Evolutionary conservation across 2,113 vertebrate genomes (phyloP).

Genomic region (Gymnogyps californianus): DNA sequence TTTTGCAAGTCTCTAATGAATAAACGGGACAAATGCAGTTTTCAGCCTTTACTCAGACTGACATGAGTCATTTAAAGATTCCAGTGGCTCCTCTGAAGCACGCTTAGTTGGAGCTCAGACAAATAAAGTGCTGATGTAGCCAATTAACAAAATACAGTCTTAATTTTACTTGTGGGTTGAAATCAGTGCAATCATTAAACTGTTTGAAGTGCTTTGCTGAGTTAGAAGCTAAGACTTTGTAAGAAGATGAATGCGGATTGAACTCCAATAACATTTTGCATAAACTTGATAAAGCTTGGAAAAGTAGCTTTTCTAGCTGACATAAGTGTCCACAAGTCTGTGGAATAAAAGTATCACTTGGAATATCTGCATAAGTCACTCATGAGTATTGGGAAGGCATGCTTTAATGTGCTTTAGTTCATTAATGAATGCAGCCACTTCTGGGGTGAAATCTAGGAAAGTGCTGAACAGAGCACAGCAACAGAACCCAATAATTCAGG

Average conservation of each 20-base stretch:
- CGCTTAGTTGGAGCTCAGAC: neutral
- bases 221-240: neutral
- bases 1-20: neutral
- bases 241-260: neutral
- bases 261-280: neutral
- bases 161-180: slow-evolving; percentile 21
- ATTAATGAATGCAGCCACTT: neutral
- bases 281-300: neutral
- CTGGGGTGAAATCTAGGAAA: neutral
- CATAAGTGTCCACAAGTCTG: neutral
- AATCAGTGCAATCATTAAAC: slow-evolving; percentile 40
- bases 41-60: neutral
- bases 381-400: neutral
- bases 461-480: neutral
- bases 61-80: neutral
- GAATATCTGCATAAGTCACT: neutral
- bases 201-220: slow-evolving; percentile 28
- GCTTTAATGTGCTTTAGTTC: neutral
- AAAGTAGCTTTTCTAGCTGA: neutral
- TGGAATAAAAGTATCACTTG: neutral
- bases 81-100: neutral
- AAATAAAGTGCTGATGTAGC: neutral
- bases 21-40: neutral
- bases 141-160: neutral
- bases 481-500: neutral